Evolutionary conservation across 2,113 vertebrate species (phyloP).

Genomic region (Cheilinus undulatus): DNA sequence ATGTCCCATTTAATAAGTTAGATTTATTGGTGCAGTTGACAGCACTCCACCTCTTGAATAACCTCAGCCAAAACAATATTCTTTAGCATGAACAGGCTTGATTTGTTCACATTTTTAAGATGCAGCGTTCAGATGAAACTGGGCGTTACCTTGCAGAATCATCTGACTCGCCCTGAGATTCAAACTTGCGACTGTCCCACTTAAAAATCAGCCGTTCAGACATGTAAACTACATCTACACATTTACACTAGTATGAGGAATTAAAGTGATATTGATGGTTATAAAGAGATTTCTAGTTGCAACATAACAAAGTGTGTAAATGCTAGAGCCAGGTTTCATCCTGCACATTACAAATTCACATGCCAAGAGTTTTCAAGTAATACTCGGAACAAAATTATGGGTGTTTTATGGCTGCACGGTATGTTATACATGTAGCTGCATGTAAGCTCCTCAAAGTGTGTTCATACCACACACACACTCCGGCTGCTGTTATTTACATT

Average conservation of each 20-base stretch:
- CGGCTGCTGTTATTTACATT: constrained; percentile 6
- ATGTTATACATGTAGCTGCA: constrained; percentile 22
- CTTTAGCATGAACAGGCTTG: neutral
- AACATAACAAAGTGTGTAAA: neutral
- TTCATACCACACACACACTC: neutral
- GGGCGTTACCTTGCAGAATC: neutral
- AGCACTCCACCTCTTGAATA: neutral
- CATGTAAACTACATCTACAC: neutral
- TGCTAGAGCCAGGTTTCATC: neutral
- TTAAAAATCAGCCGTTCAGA: neutral
- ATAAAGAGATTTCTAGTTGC: neutral
- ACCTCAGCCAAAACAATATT: neutral
- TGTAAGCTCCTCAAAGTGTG: constrained; percentile 4
- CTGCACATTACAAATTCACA: neutral
- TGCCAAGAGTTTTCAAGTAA: neutral
- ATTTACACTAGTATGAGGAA: neutral
- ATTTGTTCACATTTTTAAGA: neutral
- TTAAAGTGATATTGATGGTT: neutral
- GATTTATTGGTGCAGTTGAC: neutral
- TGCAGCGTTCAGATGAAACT: neutral
- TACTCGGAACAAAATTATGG: neutral
- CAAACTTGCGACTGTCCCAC: neutral
- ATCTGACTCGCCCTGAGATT: neutral
- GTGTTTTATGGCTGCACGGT: constrained; percentile 1
- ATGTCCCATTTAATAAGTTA: neutral